Conservation (phyloP, 2,113 vertebrate genomes). For the Sterna hirundo region DNA sequence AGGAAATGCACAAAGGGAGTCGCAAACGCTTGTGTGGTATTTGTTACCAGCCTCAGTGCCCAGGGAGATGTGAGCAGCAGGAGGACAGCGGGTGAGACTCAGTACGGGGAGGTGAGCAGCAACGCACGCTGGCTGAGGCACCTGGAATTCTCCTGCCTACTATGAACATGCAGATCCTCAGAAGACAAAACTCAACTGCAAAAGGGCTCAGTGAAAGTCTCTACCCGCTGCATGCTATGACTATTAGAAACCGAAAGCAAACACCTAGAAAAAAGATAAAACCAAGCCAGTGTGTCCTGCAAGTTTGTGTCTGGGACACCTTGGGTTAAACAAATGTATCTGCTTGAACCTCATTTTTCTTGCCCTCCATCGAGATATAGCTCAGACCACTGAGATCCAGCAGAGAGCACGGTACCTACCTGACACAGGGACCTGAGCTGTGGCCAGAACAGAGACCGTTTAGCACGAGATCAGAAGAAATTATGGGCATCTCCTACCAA, state of each 20-base stretch:
- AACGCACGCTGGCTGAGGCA: neutral
- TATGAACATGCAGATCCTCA: neutral
- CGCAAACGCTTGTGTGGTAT: neutral
- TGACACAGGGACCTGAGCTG: neutral
- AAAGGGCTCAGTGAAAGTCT: neutral
- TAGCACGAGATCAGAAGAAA: neutral
- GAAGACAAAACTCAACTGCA: neutral
- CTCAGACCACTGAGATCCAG: neutral
- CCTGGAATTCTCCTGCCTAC: neutral
- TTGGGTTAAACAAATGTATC: neutral
- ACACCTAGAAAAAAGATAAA: neutral
- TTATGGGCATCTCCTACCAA: too few relatives aligned
- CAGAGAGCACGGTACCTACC: fast-evolving
- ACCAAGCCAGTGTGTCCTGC: neutral
- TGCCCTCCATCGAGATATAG: neutral
- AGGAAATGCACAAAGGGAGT: neutral
- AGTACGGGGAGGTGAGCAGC: fast-evolving
- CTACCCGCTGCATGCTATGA: neutral
- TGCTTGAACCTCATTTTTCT: neutral
- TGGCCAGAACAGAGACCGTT: neutral
- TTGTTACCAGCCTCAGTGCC: neutral
- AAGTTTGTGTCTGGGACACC: neutral
- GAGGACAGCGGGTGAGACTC: fast-evolving
- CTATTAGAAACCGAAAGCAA: neutral
- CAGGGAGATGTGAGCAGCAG: fast-evolving